Evolutionary conservation across 2,797 vertebrate species (phyloP), one percentile per base, ranked within the genome.

Genomic region (Propithecus deckenii): DNA sequence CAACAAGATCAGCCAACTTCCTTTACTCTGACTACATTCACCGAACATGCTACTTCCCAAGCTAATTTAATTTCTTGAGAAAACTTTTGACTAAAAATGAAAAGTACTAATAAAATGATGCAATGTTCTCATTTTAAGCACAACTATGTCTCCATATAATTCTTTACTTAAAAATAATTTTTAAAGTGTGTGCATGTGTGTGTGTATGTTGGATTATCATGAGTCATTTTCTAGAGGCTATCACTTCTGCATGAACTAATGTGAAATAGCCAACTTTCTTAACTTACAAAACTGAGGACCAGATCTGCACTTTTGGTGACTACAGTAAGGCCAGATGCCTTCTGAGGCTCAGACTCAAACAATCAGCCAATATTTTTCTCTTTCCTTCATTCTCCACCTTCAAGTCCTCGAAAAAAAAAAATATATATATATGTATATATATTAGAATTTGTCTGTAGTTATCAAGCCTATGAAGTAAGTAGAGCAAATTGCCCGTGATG

Each of bases 31-130:
- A 91, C 35, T 22, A 2, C 1, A n/a, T 71, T 50, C 11, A 41
- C 67, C 41, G 61, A 86, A 20, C 46, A 57, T 12, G 22, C 50
- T 63, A 63, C 5, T 50, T 72, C 46, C 83, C 23, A n/a, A 38
- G 35, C 48, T 32, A 59, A 95, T 61, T 52, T 93, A 89, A 85
- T 74, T 72, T 86, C 87, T 79, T 69, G n/a, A 78, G 61, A 87
- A 90, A 46, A 59, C 12, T 72, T 81, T 59, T 81, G 83, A 84
- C 35, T 67, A 52, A 35, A 79, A 87, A 30, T 63, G 6, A 65
- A n/a, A 94, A 83, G n/a, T 55, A 38, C 22, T 55, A 50, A 15
- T 41, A 48, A 32, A 67, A 50, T 75, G 74, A 50, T 32, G 18
- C 32, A 76, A 22, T n/a, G 25, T 76, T 76, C 74, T 32, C 74